Evolutionary conservation across 2,888 invertebrate species (phyloP).

Genomic region (Synanthedon vespiformis): DNA sequence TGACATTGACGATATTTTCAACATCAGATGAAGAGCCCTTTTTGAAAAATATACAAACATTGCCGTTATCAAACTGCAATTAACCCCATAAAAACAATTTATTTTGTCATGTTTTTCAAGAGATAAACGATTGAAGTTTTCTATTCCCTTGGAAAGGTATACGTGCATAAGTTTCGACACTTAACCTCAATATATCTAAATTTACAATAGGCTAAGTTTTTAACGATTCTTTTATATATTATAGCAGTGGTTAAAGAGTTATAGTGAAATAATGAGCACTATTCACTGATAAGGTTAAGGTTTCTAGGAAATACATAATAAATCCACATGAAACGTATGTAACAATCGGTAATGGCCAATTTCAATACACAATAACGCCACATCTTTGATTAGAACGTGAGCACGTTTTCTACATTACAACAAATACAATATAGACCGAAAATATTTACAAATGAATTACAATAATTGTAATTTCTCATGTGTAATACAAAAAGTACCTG

Average conservation of each 20-base stretch:
- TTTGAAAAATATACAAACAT: not conserved
- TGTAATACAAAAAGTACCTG: constrained; percentile 36
- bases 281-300: not conserved
- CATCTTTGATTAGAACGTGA: constrained; percentile 37
- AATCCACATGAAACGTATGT: constrained; percentile 62
- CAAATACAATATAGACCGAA: constrained; percentile 1
- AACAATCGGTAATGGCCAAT: constrained; percentile 65
- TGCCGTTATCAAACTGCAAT: too few species aligned
- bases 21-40: not conserved
- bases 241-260: too few species aligned
- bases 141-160: not conserved
- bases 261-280: too few species aligned
- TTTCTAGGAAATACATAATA: constrained; percentile 9
- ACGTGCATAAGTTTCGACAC: constrained; percentile 32
- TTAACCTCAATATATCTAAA: constrained; percentile 53
- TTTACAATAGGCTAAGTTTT: too few species aligned
- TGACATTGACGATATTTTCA: not conserved
- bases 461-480: constrained; percentile 24
- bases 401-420: constrained; percentile 10
- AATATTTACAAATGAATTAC: constrained; percentile 13
- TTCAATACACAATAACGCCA: constrained; percentile 59
- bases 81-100: too few species aligned
- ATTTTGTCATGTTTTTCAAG: too few species aligned
- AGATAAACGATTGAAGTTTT: too few species aligned
- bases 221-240: too few species aligned